These are phyloP conservation scores for Metalampra italica DNA, from an alignment of 2,888 invertebrate genomes.

Conservation along the genomic window DNA sequence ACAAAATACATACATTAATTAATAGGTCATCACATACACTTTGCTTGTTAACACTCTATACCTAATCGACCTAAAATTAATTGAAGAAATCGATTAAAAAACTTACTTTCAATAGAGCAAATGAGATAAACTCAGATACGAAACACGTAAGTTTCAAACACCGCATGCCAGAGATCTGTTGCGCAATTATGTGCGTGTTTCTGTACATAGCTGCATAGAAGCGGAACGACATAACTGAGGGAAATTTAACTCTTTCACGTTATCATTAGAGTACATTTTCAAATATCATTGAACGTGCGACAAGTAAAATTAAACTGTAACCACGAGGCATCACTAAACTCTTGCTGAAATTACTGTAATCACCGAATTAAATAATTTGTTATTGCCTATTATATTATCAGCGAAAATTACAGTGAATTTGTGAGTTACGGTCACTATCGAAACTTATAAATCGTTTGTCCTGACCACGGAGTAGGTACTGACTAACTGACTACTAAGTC, in stretches of 20 bases:
- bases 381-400: not conserved
- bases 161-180: not conserved
- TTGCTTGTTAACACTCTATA: too few species aligned
- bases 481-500: too few species aligned
- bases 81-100: not conserved
- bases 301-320: not conserved
- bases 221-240: not conserved
- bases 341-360: not conserved
- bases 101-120: not conserved
- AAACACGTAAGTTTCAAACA: not conserved
- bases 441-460: too few species aligned
- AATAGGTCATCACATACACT: too few species aligned
- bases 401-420: not conserved
- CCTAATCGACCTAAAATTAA: too few species aligned
- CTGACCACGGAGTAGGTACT: too few species aligned
- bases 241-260: not conserved
- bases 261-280: not conserved
- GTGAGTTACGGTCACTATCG: not conserved
- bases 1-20: too few species aligned
- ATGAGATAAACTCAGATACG: not conserved
- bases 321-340: conserved; percentile 8
- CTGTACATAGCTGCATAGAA: not conserved
- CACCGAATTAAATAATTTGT: not conserved
- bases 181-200: not conserved
- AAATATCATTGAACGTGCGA: not conserved